Percentiles rank a stretch among this genome's conserved stretches.
These are phyloP conservation scores for Larimichthys polyactis DNA, from an alignment of 2,113 vertebrate species.

Conservation along the genomic window DNA sequence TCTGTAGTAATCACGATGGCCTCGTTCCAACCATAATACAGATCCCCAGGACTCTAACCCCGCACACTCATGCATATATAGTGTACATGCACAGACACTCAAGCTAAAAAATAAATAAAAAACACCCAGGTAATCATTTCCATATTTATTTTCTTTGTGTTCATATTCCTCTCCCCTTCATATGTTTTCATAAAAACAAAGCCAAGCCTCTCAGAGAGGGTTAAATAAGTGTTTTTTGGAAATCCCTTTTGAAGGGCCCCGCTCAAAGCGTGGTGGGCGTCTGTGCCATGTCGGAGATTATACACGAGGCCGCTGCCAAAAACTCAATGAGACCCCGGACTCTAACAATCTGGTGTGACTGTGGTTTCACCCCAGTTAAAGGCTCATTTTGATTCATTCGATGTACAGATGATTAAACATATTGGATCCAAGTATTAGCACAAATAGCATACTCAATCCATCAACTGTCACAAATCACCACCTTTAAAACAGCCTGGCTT, in stretches of 20 bases:
- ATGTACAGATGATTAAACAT: slow-evolving; percentile 51
- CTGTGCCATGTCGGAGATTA: slow-evolving; percentile 66
- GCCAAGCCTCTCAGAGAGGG: slow-evolving; percentile 35
- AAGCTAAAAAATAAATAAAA: slow-evolving; percentile 25
- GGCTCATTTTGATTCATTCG: slow-evolving; percentile 59
- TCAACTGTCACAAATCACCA: slow-evolving; percentile 57
- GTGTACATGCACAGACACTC: slow-evolving; percentile 25
- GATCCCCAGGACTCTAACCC: slow-evolving; percentile 50
- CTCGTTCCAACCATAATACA: slow-evolving; percentile 68
- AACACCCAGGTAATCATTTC: slow-evolving; percentile 72
- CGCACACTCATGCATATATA: slow-evolving; percentile 24
- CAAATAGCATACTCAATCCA: slow-evolving; percentile 54
- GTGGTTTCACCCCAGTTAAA: slow-evolving; percentile 51
- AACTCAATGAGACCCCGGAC: slow-evolving; percentile 41
- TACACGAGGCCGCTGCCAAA: slow-evolving; percentile 30
- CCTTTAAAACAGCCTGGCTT: slow-evolving; percentile 36
- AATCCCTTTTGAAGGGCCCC: slow-evolving; percentile 44
- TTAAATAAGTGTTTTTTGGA: slow-evolving; percentile 64
- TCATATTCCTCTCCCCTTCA: slow-evolving; percentile 38
- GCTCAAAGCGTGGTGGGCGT: slow-evolving; percentile 29
- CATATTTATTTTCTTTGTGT: slow-evolving; percentile 68
- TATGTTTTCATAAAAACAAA: slow-evolving; percentile 65
- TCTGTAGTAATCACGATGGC: slow-evolving; percentile 70
- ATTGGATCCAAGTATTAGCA: slow-evolving; percentile 56
- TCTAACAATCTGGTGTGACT: slow-evolving; percentile 39